Conservation (phyloP, 2,888 invertebrate species). For the Phyllotreta striolata region DNA sequence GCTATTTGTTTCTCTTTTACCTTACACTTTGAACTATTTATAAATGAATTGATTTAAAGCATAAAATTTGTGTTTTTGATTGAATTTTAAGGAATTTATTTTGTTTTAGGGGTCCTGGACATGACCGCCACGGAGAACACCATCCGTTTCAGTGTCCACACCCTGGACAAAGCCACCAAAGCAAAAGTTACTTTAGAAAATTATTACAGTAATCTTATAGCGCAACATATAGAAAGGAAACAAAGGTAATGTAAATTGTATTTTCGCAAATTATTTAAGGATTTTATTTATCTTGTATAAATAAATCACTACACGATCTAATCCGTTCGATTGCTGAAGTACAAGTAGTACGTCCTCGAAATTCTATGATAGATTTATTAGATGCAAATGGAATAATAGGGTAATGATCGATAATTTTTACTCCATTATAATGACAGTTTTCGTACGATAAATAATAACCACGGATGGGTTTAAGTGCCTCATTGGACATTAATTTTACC, state of each 20-base stretch:
- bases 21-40: too few relatives aligned
- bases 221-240: constrained; percentile 97
- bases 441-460: constrained; percentile 11
- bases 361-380: too few relatives aligned
- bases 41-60: not conserved
- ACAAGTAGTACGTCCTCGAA: too few relatives aligned
- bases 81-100: constrained; percentile 26
- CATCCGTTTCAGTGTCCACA: constrained; percentile 95
- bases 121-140: constrained; percentile 84
- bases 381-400: too few relatives aligned
- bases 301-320: too few relatives aligned
- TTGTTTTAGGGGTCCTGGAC: constrained; percentile 76
- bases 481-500: constrained; percentile 11
- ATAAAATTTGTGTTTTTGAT: too few relatives aligned
- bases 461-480: constrained; percentile 10
- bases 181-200: constrained; percentile 99
- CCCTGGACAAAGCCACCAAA: constrained; percentile 98
- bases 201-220: constrained; percentile 98
- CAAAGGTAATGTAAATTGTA: constrained; percentile 71
- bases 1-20: too few relatives aligned
- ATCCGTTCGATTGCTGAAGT: too few relatives aligned
- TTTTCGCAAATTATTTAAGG: constrained; percentile 6
- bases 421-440: constrained; percentile 3
- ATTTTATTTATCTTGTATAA: not conserved
- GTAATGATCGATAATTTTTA: not conserved